These are phyloP conservation scores for Drosophila virilis DNA, from an alignment of 1,140 invertebrate genomes.

Conservation along the genomic window DNA sequence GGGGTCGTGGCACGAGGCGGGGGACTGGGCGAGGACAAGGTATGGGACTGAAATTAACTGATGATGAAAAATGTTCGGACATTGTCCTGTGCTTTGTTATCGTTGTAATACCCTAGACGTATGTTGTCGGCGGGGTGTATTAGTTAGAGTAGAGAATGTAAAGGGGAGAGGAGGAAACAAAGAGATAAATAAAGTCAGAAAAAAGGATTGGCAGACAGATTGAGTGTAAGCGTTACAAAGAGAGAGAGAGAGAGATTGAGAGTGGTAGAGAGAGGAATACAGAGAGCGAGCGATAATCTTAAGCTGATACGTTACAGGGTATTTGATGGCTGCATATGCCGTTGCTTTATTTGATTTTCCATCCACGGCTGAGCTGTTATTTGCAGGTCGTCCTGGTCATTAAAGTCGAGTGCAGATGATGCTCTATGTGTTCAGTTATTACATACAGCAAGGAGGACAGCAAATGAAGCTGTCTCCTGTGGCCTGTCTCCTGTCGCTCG, in stretches of 20 bases:
- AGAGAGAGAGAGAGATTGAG: neutral
- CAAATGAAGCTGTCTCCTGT: constrained; percentile 64
- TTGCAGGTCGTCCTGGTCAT: constrained; percentile 44
- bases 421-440: constrained; percentile 33
- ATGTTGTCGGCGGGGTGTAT: neutral
- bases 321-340: neutral
- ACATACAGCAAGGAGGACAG: neutral
- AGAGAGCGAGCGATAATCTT: too few relatives aligned
- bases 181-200: too few relatives aligned
- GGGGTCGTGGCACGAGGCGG: neutral
- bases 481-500: constrained; percentile 6
- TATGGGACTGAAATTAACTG: constrained; percentile 67
- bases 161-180: neutral
- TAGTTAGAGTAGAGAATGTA: too few relatives aligned
- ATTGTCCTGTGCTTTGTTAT: constrained; percentile 17
- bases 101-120: neutral
- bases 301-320: neutral
- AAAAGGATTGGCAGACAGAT: too few relatives aligned
- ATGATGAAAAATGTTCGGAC: constrained; percentile 63
- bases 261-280: neutral
- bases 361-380: neutral
- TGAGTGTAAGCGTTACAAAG: neutral
- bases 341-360: neutral
- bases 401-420: constrained; percentile 67
- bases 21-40: neutral